phyloP scores from a whole-genome alignment of 1,140 invertebrate species.

The Palaemon carinicauda region DNA sequence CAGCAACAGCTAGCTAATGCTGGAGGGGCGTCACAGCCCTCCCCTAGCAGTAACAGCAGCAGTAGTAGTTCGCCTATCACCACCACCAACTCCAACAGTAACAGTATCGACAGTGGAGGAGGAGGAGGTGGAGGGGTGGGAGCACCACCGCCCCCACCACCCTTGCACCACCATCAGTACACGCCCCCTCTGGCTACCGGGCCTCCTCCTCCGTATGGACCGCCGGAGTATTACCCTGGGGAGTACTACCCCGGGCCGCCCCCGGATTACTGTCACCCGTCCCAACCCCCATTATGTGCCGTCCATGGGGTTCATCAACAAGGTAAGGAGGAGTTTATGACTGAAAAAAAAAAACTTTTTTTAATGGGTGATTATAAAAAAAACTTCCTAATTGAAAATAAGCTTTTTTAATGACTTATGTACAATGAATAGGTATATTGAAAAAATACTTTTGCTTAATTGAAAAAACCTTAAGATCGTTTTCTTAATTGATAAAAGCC shows the following conservation, averaged over 20 bases:
- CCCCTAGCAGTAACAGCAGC: slow-evolving; percentile 32
- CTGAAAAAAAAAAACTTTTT: no score
- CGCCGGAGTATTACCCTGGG: slow-evolving; percentile 19
- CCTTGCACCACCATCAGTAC: slow-evolving; percentile 34
- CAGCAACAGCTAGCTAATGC: neutral
- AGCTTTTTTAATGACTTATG: no score
- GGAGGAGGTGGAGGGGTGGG: neutral
- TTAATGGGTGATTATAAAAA: no score
- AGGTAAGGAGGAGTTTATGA: no score
- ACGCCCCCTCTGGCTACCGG: slow-evolving; percentile 21
- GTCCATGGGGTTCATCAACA: slow-evolving; percentile 17
- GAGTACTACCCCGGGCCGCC: slow-evolving; percentile 27
- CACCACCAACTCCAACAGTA: slow-evolving; percentile 4
- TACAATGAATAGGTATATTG: no score
- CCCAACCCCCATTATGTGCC: slow-evolving; percentile 20
- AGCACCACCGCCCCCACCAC: neutral
- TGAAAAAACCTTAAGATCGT: no score
- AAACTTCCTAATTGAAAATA: no score
- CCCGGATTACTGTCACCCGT: slow-evolving; percentile 30
- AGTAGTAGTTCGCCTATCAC: slow-evolving; percentile 24
- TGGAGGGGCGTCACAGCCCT: slow-evolving; percentile 3
- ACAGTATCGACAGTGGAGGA: neutral
- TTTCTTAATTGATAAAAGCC: no score
- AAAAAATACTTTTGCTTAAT: no score
- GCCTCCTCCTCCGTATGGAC: slow-evolving; percentile 19